phyloP scores from a whole-genome alignment of 2,888 invertebrate species.

The Andricus curvator region DNA sequence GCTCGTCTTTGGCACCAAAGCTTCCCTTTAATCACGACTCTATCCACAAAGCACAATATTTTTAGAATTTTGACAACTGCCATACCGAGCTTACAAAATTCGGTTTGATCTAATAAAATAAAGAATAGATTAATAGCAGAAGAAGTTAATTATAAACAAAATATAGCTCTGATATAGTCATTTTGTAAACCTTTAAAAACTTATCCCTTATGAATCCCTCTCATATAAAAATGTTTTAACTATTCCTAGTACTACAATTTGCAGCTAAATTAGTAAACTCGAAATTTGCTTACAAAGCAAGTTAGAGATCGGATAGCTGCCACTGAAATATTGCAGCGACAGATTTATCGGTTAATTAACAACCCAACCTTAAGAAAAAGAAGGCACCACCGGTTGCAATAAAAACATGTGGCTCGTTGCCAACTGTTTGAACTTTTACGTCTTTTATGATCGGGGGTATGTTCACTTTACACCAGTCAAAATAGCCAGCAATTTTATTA shows the following conservation, averaged over 20 bases:
- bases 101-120: too few species aligned
- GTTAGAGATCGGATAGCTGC: neutral
- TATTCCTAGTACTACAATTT: too few species aligned
- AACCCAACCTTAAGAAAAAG: slow-evolving; percentile 33
- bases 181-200: too few species aligned
- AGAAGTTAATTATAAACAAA: too few species aligned
- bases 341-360: slow-evolving; percentile 30
- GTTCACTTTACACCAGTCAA: neutral
- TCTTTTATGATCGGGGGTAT: neutral
- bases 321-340: slow-evolving; percentile 5
- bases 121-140: too few species aligned
- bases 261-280: too few species aligned
- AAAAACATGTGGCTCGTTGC: slow-evolving; percentile 64
- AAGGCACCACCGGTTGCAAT: slow-evolving; percentile 53
- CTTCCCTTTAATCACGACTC: too few species aligned
- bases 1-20: slow-evolving; percentile 22
- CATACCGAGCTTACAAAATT: neutral
- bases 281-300: neutral
- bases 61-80: neutral
- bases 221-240: too few species aligned
- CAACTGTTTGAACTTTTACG: slow-evolving; percentile 55
- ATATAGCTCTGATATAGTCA: too few species aligned
- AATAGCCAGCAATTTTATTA: neutral
- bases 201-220: too few species aligned
- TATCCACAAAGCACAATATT: neutral